Conservation (phyloP, 2,888 invertebrate species). For the Sicus ferrugineus region DNA sequence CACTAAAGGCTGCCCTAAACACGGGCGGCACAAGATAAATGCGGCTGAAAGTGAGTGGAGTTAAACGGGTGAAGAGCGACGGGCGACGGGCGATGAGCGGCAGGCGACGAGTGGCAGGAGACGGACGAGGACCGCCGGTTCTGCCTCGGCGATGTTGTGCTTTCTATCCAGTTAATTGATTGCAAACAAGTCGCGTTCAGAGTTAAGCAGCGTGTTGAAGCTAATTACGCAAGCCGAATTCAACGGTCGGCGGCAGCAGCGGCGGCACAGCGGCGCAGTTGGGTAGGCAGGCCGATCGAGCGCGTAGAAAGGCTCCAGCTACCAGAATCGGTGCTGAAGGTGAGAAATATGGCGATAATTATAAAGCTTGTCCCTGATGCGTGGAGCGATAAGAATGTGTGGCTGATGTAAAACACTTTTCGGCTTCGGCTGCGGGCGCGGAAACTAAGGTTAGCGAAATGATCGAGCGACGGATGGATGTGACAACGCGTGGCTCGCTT, state of each 20-base stretch:
- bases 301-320: constrained; percentile 21
- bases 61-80: constrained; percentile 28
- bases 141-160: constrained; percentile 22
- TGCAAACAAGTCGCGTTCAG: constrained; percentile 36
- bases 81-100: neutral
- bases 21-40: constrained; percentile 34
- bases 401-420: constrained; percentile 31
- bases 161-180: constrained; percentile 38
- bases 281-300: neutral
- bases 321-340: constrained; percentile 35
- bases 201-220: constrained; percentile 29
- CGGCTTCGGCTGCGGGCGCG: constrained; percentile 14
- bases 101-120: too few species aligned
- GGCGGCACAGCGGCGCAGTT: neutral
- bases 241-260: neutral
- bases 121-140: neutral
- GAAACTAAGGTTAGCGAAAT: neutral
- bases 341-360: constrained; percentile 45
- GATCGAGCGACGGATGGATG: constrained; percentile 20
- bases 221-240: constrained; percentile 18
- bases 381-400: constrained; percentile 28
- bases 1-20: constrained; percentile 20
- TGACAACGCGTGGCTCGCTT: constrained; percentile 37
- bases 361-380: constrained; percentile 43
- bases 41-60: constrained; percentile 29